Conservation (phyloP, 2,888 invertebrate genomes). For the Phalangium opilio region DNA sequence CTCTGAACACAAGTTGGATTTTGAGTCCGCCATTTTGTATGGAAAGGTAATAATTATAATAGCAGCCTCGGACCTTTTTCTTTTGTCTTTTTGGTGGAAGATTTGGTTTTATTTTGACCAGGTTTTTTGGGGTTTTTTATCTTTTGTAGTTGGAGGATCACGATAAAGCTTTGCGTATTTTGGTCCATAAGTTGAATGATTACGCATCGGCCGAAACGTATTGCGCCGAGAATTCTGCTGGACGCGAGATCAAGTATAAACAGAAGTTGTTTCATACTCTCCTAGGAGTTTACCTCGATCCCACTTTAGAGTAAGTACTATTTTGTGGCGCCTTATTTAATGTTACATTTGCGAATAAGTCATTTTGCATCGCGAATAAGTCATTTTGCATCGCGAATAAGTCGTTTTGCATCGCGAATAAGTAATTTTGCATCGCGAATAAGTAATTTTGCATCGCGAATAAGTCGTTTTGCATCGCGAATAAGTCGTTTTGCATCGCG, state of each 20-base stretch:
- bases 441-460: no score
- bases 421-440: no score
- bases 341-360: no score
- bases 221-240: conserved; percentile 32
- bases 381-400: no score
- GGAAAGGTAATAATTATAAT: conserved; percentile 32
- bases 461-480: no score
- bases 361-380: no score
- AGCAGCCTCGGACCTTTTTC: background rate
- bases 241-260: conserved; percentile 27
- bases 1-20: conserved; percentile 33
- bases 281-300: conserved; percentile 33
- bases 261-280: conserved; percentile 33
- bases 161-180: conserved; percentile 36
- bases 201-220: conserved; percentile 37
- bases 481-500: no score
- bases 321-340: no score
- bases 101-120: conserved; percentile 11
- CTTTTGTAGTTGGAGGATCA: conserved; percentile 40
- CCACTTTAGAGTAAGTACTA: conserved; percentile 28
- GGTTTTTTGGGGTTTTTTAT: no score
- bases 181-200: conserved; percentile 37
- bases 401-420: no score
- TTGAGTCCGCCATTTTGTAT: conserved; percentile 38
- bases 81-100: background rate